A percentile compares a stretch with the other conserved stretches of the same genome.
Conservation (phyloP, 1,140 invertebrate genomes). For the Neodiprion lecontei region DNA sequence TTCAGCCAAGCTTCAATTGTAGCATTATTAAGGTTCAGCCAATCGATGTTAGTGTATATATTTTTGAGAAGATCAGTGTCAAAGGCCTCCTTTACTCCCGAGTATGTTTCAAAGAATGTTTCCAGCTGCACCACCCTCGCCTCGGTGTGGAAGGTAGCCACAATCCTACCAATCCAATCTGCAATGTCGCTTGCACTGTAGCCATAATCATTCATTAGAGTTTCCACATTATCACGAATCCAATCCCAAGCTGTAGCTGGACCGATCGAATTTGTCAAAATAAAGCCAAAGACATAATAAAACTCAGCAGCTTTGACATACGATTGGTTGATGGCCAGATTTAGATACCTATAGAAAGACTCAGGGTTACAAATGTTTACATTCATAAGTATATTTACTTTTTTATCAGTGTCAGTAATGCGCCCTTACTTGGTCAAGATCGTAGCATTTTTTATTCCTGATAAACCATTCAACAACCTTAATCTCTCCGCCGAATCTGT, state of each 20-base stretch:
- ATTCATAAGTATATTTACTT: constrained; percentile 16
- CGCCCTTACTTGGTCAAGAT: constrained; percentile 71
- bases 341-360: constrained; percentile 67
- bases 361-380: constrained; percentile 20
- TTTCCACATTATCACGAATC: constrained; percentile 76
- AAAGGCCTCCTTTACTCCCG: constrained; percentile 85
- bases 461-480: constrained; percentile 74
- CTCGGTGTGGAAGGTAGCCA: constrained; percentile 71
- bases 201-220: constrained; percentile 78
- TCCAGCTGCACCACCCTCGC: constrained; percentile 79
- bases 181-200: constrained; percentile 84
- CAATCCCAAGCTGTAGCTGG: constrained; percentile 82
- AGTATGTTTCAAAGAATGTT: constrained; percentile 79
- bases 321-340: constrained; percentile 74
- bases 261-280: constrained; percentile 78
- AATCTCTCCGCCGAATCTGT: constrained; percentile 79
- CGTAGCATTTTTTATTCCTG: constrained; percentile 67
- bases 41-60: constrained; percentile 82
- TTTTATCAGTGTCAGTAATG: constrained; percentile 8
- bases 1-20: constrained; percentile 66
- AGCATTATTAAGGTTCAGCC: constrained; percentile 66
- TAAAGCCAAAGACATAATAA: constrained; percentile 72
- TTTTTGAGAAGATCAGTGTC: constrained; percentile 76
- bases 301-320: constrained; percentile 85
- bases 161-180: constrained; percentile 73